phyloP scores from a whole-genome alignment of 2,888 invertebrate genomes.

The Trissonchulus sp. region DNA sequence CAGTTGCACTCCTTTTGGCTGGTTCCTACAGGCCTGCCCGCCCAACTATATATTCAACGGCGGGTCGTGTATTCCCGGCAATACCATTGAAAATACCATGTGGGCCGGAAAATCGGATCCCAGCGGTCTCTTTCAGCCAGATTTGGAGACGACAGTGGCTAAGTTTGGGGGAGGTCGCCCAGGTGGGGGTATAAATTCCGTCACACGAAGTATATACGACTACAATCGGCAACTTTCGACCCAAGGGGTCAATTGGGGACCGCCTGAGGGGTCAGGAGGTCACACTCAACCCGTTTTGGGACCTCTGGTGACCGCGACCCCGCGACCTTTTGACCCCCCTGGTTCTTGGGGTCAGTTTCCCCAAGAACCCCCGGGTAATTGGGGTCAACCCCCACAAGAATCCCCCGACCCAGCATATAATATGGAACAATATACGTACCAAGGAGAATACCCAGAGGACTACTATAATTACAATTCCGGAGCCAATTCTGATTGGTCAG shows the following conservation, averaged over 20 bases:
- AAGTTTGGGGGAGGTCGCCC: too few species aligned
- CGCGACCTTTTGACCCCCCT: neutral
- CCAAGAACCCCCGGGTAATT: neutral
- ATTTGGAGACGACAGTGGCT: too few species aligned
- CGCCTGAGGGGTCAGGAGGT: neutral
- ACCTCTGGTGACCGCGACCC: neutral
- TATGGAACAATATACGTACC: neutral
- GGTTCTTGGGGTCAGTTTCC: neutral
- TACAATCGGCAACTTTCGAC: too few species aligned
- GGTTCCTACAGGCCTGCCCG: constrained; percentile 1
- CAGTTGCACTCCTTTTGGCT: neutral
- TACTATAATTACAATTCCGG: neutral
- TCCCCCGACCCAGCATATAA: too few species aligned
- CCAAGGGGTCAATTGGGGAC: too few species aligned
- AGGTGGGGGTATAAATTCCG: too few species aligned
- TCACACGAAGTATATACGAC: neutral
- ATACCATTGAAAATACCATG: neutral
- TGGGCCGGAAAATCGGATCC: neutral
- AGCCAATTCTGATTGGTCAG: neutral
- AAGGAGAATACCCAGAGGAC: neutral
- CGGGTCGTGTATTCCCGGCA: neutral
- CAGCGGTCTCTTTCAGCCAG: neutral
- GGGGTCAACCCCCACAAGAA: too few species aligned
- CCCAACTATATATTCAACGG: neutral
- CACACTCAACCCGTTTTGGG: neutral